Conservation (phyloP, 2,797 vertebrate species). For the Hippocampus kuda region DNA sequence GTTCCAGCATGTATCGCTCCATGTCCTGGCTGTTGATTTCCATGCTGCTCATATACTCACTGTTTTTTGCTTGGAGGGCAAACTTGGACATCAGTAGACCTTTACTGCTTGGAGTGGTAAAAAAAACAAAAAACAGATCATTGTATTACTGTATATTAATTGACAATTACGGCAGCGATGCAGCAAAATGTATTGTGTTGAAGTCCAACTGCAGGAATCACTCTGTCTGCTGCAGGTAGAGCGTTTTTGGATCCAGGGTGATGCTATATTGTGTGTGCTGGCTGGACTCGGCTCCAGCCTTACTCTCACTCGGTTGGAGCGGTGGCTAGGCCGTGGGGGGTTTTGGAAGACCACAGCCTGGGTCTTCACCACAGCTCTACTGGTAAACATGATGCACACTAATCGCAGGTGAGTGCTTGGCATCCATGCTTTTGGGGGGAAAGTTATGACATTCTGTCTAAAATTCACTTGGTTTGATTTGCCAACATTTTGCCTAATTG, state of each 20-base stretch:
- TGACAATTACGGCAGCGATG: background rate
- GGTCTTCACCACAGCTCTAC: slow-evolving; percentile 69
- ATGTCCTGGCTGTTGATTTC: slow-evolving; percentile 73
- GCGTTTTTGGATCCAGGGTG: slow-evolving; percentile 95
- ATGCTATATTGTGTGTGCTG: slow-evolving; percentile 79
- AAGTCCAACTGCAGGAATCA: background rate
- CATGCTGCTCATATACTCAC: slow-evolving; percentile 83
- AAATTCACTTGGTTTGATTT: slow-evolving; percentile 3
- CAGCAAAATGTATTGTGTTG: background rate
- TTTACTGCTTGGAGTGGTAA: slow-evolving; percentile 82
- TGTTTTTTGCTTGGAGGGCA: slow-evolving; percentile 96
- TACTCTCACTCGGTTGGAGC: slow-evolving; percentile 47
- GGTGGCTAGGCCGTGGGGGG: slow-evolving; percentile 45
- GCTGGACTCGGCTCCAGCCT: slow-evolving; percentile 77
- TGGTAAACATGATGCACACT: slow-evolving; percentile 69
- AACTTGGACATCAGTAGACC: slow-evolving; percentile 90
- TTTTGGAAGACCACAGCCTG: slow-evolving; percentile 68
- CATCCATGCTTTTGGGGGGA: background rate
- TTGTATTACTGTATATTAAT: slow-evolving; percentile 1
- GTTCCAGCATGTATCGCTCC: slow-evolving; percentile 61
- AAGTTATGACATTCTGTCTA: background rate
- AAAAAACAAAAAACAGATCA: slow-evolving; percentile 6
- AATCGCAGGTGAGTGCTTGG: slow-evolving; percentile 79
- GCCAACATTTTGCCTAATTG: background rate
- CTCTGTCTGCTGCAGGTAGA: slow-evolving; percentile 73